These are phyloP conservation scores for Malacoctenus gilli DNA, from an alignment of 2,797 vertebrate genomes.

Conservation along the genomic window DNA sequence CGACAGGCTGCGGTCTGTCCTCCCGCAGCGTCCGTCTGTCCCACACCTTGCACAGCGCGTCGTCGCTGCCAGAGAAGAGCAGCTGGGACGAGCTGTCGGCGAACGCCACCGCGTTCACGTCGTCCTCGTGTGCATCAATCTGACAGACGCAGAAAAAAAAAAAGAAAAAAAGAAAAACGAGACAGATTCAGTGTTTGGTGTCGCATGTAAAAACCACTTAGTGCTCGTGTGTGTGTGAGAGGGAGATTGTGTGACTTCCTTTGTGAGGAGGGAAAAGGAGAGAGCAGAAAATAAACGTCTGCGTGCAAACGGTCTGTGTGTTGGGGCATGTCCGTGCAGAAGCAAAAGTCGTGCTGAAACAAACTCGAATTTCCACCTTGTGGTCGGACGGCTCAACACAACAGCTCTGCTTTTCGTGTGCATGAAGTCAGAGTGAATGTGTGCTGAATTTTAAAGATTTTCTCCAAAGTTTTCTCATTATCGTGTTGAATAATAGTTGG, in stretches of 20 bases:
- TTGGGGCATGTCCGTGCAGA: not conserved
- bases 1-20: constrained; percentile 90
- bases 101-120: constrained; percentile 92
- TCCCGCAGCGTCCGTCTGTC: constrained; percentile 92
- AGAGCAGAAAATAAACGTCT: not conserved
- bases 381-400: too few relatives aligned
- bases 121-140: constrained; percentile 93
- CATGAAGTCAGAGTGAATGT: too few relatives aligned
- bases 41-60: constrained; percentile 94
- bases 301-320: too few relatives aligned
- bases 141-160: constrained; percentile 49
- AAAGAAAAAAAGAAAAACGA: too few relatives aligned
- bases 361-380: too few relatives aligned
- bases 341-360: not conserved
- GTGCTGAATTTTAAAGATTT: too few relatives aligned
- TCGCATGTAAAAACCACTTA: too few relatives aligned
- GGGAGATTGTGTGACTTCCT: constrained; percentile 1
- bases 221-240: constrained; percentile 7
- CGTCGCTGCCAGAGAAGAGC: constrained; percentile 92
- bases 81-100: constrained; percentile 92
- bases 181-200: too few relatives aligned
- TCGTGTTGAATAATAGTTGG: too few relatives aligned
- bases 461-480: too few relatives aligned
- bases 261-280: not conserved
- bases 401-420: too few relatives aligned